Evolutionary conservation across 1,140 invertebrate species (phyloP), one percentile per base, ranked within the genome.

Genomic region (Cheumatopsyche charites): DNA sequence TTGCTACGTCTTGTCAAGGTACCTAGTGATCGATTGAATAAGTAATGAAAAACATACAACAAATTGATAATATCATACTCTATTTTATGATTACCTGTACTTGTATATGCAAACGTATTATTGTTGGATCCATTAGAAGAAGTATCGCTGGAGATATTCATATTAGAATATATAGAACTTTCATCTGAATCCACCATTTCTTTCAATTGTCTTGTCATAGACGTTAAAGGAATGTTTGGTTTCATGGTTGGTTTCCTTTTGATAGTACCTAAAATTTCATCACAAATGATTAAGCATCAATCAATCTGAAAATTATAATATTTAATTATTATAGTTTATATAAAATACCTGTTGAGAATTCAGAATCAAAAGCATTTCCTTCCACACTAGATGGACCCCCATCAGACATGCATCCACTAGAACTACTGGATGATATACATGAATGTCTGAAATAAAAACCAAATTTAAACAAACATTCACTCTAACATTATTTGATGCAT

Each of bases 201-300:
- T 77, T 93, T 93, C 61, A 94, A 81, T 76, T 94, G 93, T n/a
- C 94, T 85, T 0, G 94, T 96, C 78, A 94, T 96, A 68, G 92
- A 93, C 7, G 94, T 96, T 49, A 97, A 79, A 0, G 94, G 94
- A n/a, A 96, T 87, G 80, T 94, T 94, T 0, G 92, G 93, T 79
- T 92, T 94, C 89, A 93, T 92, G 6, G 92, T 93, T 0, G 93
- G 93, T 79, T 95, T 95, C 21, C 94, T 85, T 79, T 95, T 95
- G 49, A 95, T 96, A 25, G 93, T 96, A 15, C 88, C 88, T 89
- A 58, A 12, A 47, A 47, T 4, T 4, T 36, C 29, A 36, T 36
- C 17, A 49, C 45, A 15, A 49, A 49, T 49, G 5, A 15, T 5
- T 49, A 9, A n/a, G 7, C 42, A 43, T 9, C 7, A 17, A 21